Percentiles rank a stretch among this genome's conserved stretches.
Conservation (phyloP, 2,888 invertebrate genomes). For the Acanthacorydalis orientalis region DNA sequence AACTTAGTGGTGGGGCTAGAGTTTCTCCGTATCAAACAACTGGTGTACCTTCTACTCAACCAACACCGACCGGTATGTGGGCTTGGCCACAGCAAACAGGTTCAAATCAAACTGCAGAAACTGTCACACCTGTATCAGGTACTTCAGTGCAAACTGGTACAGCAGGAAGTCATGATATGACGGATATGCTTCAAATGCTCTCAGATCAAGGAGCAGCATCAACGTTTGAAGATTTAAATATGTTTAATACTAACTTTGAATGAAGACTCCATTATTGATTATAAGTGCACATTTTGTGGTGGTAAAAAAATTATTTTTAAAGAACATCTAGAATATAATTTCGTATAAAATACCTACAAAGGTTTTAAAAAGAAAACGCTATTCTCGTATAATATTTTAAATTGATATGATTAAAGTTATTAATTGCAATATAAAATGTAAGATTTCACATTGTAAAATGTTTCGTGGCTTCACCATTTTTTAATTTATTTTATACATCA, state of each 20-base stretch:
- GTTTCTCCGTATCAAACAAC: slow-evolving; percentile 26
- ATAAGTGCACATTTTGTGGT: too few relatives aligned
- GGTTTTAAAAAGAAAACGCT: neutral
- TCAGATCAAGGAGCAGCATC: slow-evolving; percentile 64
- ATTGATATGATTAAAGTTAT: neutral
- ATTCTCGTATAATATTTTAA: neutral
- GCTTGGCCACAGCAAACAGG: slow-evolving; percentile 7
- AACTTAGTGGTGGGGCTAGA: slow-evolving; percentile 45
- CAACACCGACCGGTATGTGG: slow-evolving; percentile 24
- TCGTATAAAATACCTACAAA: neutral
- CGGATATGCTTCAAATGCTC: slow-evolving; percentile 86
- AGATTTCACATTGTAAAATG: too few relatives aligned
- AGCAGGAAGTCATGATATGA: slow-evolving; percentile 54
- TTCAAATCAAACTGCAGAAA: slow-evolving; percentile 1
- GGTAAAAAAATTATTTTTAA: neutral
- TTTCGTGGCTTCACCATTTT: too few relatives aligned
- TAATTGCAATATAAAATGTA: neutral
- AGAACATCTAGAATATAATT: neutral
- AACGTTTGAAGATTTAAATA: slow-evolving; percentile 76
- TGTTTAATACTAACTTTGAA: slow-evolving; percentile 75
- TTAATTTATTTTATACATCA: too few relatives aligned
- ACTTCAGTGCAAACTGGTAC: slow-evolving; percentile 20
- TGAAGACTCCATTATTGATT: slow-evolving; percentile 19
- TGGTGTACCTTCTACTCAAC: slow-evolving; percentile 3
- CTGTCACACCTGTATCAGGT: slow-evolving; percentile 21